Evolutionary conservation across 1,140 invertebrate genomes (phyloP).

Genomic region (Papilio xuthus): DNA sequence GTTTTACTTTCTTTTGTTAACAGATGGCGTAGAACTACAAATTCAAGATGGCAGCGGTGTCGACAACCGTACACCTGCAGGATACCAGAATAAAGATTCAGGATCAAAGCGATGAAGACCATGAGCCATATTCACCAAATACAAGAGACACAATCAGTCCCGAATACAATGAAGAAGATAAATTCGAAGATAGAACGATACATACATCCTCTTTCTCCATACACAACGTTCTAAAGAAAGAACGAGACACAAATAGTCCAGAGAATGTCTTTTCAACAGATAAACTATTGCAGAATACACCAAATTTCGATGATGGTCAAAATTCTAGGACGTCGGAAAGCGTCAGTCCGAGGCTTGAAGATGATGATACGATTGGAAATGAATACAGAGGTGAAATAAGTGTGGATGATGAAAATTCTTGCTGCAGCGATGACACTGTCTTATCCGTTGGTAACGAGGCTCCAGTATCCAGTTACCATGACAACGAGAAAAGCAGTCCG

Average conservation of each 20-base stretch:
- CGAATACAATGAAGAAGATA: slow-evolving; percentile 66
- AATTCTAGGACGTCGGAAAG: slow-evolving; percentile 62
- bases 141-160: slow-evolving; percentile 69
- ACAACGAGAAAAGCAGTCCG: slow-evolving; percentile 51
- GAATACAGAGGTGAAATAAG: slow-evolving; percentile 69
- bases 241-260: slow-evolving; percentile 75
- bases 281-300: slow-evolving; percentile 76
- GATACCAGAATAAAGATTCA: slow-evolving; percentile 70
- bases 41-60: slow-evolving; percentile 70
- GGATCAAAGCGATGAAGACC: slow-evolving; percentile 73
- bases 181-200: slow-evolving; percentile 58
- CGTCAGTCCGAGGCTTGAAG: slow-evolving; percentile 63
- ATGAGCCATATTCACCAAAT: slow-evolving; percentile 67
- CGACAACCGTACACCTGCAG: slow-evolving; percentile 63
- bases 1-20: slow-evolving; percentile 43
- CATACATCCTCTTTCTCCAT: slow-evolving; percentile 77
- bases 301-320: slow-evolving; percentile 69
- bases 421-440: slow-evolving; percentile 85
- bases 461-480: slow-evolving; percentile 55
- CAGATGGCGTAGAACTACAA: slow-evolving; percentile 70
- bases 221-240: slow-evolving; percentile 79
- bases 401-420: slow-evolving; percentile 80
- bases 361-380: slow-evolving; percentile 59
- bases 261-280: slow-evolving; percentile 81
- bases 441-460: slow-evolving; percentile 86